Conservation (phyloP, 2,113 vertebrate genomes). For the Brachyistius frenatus region DNA sequence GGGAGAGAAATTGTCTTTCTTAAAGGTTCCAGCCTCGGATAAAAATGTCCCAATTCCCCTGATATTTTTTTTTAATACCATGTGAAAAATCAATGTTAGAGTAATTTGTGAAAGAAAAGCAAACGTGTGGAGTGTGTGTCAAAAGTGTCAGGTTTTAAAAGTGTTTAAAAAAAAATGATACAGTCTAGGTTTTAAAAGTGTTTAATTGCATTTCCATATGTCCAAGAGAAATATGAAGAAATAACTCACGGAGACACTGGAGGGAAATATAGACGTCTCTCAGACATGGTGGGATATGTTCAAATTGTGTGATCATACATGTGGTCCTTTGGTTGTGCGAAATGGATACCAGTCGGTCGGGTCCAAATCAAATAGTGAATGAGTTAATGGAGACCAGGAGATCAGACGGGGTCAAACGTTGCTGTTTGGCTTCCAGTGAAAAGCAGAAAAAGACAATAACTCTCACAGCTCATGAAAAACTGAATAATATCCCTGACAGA, state of each 20-base stretch:
- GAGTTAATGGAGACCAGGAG: slow-evolving; percentile 10
- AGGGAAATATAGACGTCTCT: slow-evolving; percentile 16
- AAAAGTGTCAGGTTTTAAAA: slow-evolving; percentile 24
- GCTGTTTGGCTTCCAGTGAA: slow-evolving; percentile 9
- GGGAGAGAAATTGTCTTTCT: background rate
- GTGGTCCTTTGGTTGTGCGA: slow-evolving; percentile 36
- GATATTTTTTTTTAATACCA: background rate
- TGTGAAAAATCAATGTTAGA: background rate
- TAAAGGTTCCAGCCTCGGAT: slow-evolving; percentile 7
- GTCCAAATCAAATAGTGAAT: slow-evolving; percentile 48
- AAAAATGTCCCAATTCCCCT: background rate
- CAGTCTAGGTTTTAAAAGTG: background rate
- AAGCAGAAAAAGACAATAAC: slow-evolving; percentile 28
- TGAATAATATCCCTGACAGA: background rate
- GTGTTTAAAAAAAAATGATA: slow-evolving; percentile 23
- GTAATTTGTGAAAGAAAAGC: slow-evolving; percentile 14
- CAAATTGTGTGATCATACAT: slow-evolving; percentile 38
- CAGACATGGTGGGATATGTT: slow-evolving; percentile 6
- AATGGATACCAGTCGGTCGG: slow-evolving; percentile 19
- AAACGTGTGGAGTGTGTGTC: background rate
- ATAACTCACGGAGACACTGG: slow-evolving; percentile 6
- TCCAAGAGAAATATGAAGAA: slow-evolving; percentile 35
- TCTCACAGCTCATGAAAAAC: slow-evolving; percentile 41
- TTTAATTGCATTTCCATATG: slow-evolving; percentile 43
- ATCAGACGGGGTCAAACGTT: slow-evolving; percentile 13